Evolutionary conservation across 2,888 invertebrate genomes (phyloP).

Genomic region (Drosophila nigricruria): DNA sequence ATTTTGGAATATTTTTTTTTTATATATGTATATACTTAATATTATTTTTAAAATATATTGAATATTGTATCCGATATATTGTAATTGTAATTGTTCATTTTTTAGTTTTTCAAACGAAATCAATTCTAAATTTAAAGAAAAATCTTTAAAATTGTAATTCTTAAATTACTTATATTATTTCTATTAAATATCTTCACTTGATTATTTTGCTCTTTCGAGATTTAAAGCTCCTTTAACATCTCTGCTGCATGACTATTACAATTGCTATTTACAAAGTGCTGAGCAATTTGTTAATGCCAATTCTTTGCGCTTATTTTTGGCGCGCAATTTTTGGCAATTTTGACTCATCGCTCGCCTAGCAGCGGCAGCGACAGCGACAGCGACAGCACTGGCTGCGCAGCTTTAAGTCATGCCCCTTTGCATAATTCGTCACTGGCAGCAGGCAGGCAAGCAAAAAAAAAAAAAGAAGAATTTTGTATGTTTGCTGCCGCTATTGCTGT

Average conservation of each 20-base stretch:
- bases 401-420: constrained; percentile 55
- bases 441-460: constrained; percentile 24
- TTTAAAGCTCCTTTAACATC: constrained; percentile 1
- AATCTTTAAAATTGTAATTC: neutral
- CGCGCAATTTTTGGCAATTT: constrained; percentile 58
- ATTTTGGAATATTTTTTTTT: too few species aligned
- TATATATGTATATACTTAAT: too few species aligned
- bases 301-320: constrained; percentile 55
- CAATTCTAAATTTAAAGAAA: too few species aligned
- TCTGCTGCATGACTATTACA: constrained; percentile 42
- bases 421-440: constrained; percentile 60
- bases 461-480: constrained; percentile 14
- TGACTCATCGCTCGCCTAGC: constrained; percentile 52
- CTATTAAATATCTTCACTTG: neutral
- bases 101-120: too few species aligned
- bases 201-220: neutral
- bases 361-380: constrained; percentile 3
- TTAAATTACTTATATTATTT: neutral
- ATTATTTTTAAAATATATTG: too few species aligned
- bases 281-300: constrained; percentile 54
- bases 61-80: too few species aligned
- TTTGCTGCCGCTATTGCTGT: constrained; percentile 4
- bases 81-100: too few species aligned
- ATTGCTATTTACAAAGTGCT: constrained; percentile 55
- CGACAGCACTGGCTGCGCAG: constrained; percentile 30